Evolutionary conservation across 1,140 invertebrate species (phyloP), one percentile per base, ranked within the genome.

Genomic region (Lethocerus indicus): DNA sequence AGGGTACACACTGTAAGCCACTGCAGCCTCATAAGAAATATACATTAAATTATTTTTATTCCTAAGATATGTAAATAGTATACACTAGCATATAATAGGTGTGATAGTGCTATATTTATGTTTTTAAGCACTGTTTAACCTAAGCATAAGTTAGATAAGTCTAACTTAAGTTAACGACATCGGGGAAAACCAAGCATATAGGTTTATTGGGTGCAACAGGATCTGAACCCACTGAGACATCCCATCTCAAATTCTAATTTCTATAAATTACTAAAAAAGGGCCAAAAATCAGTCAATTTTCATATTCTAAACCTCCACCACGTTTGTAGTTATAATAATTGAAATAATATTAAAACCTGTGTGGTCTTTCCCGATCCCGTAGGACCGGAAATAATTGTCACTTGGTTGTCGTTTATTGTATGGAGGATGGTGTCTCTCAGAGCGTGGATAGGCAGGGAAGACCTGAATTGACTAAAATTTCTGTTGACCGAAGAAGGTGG

Each of bases 311-410:
- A 32, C 9, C 29, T 12, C 9, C 9, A 12, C 9, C 9, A 12
- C 16, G 9, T 32, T 12, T 12, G 16, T 12, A 32, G 16, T 32
- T 12, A 32, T 9, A 9, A 32, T 32, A 9, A 32, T 16, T 12
- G 16, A 32, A 16, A 32, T 32, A 12, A 16, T 12, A 32, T 12
- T 9, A 9, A 32, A 24, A 70, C 67, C 66, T 93, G 88, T 0
- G 88, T 93, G 1, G 87, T 90, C 71, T 93, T 93, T 1, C 89
- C 89, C 24, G 81, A 87, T 1, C 88, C 87, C 0, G 87, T 87
- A 53, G 84, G 81, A 14, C 86, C 86, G 40, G 74, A 76, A 35
- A 92, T 74, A 52, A 90, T 67, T 0, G 74, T 60, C 2, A 82
- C 72, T 57, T 73, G 67, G 61, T 75, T 71, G 79, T 71, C 20